Evolutionary conservation across 2,888 invertebrate genomes (phyloP).

Genomic region (Amblyjoppa fuscipennis): DNA sequence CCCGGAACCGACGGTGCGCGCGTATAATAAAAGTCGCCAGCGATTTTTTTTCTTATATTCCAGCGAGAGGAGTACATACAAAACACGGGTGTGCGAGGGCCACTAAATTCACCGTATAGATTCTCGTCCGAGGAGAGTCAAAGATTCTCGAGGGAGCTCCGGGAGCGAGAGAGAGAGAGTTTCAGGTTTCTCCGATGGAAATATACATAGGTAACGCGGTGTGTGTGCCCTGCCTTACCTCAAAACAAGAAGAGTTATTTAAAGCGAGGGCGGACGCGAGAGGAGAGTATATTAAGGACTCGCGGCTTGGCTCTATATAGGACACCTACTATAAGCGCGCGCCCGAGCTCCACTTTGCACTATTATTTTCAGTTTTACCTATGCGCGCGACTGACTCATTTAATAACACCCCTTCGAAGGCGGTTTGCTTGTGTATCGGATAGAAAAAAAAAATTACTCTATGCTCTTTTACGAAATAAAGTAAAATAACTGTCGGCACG

Average conservation of each 20-base stretch:
- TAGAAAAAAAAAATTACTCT: background rate
- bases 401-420: background rate
- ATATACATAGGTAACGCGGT: slow-evolving; percentile 62
- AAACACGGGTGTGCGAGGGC: background rate
- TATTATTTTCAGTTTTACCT: slow-evolving; percentile 67
- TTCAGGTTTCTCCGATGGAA: slow-evolving; percentile 69
- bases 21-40: slow-evolving; percentile 2
- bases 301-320: slow-evolving; percentile 62
- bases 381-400: slow-evolving; percentile 41
- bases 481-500: background rate
- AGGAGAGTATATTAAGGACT: slow-evolving; percentile 67
- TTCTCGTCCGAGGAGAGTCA: slow-evolving; percentile 21
- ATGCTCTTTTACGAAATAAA: background rate
- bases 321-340: slow-evolving; percentile 53
- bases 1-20: background rate
- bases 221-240: slow-evolving; percentile 64
- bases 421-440: background rate
- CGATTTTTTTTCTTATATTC: background rate
- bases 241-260: slow-evolving; percentile 70
- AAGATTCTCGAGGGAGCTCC: slow-evolving; percentile 42
- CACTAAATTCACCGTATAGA: slow-evolving; percentile 23
- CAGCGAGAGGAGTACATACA: background rate
- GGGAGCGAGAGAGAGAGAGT: slow-evolving; percentile 38
- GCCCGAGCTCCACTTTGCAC: slow-evolving; percentile 66
- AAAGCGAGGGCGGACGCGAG: slow-evolving; percentile 69